Evolutionary conservation across 2,797 vertebrate genomes (phyloP), one percentile per base, ranked within the genome.

Genomic region (Brachymystax lenok): DNA sequence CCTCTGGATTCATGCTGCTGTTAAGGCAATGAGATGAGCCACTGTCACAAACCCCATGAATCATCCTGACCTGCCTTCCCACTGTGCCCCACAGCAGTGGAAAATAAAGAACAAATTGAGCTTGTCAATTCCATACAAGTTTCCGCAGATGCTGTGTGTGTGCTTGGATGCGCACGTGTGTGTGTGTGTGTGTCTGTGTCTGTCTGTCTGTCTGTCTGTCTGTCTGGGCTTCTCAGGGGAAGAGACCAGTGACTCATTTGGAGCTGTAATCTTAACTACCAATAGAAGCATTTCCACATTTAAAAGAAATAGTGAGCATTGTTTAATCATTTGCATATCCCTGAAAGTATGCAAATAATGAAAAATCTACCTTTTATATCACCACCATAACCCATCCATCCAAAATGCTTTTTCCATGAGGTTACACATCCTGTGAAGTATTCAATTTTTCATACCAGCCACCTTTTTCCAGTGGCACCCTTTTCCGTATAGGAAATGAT

Each of bases 281-380:
- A 19, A 73, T 40, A 80, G 80, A 84, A 83, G 81, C 86, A 80
- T 79, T 84, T 64, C 67, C 81, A 71, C 85, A 82, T 88, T 88
- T 75, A 74, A 77, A 76, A 78, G 75, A 77, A 85, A 81, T 69
- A 56, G 67, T 74, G 52, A 81, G 73, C 27, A 77, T 82, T 59
- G 7, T 70, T 46, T 66, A 30, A 46, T 69, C 50, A 77, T 83
- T 81, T 85, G 78, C 83, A 85, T 24, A 50, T 85, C 78, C 50
- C 74, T 30, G 17, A 80, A 78, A 61, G 79, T 80, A 78, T 51
- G 14, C 83, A 82, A 86, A 76, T 6, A 75, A 84, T 87, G 69
- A 13, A 85, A 67, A 73, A 74, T 78, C 79, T 51, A 52, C 3
- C 50, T 71, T 71, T 83, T 74, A 80, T 67, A 80, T 76, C 86